Evolutionary conservation across 1,140 invertebrate species (phyloP), one percentile per base, ranked within the genome.

Genomic region (Zaprionus ghesquierei): DNA sequence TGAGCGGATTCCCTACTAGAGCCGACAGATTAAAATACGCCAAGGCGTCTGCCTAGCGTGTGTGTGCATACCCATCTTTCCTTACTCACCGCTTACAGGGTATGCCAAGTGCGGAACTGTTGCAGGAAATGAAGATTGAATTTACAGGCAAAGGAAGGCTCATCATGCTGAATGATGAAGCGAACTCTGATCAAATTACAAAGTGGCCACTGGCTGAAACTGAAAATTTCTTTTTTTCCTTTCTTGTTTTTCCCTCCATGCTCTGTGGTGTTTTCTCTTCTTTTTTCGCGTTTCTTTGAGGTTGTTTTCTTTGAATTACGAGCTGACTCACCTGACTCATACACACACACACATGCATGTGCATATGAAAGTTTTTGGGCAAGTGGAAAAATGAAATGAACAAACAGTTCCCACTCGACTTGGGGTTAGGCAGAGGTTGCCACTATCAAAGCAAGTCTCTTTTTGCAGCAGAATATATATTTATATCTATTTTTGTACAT

Each of bases 81-180:
- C 1, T 0, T 0, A 13, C 12, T 0, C 0, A 13, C 12, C 3
- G 5, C 3, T 2, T 31, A 41, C 25, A 23, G 6, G 55, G 63
- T 58, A 53, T 71, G 3, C 6, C 51, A 33, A 70, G 51, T 58
- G 27, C 62, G 69, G 54, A 71, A 65, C 44, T 72, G 49, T 58
- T 33, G 63, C 69, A 46, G 69, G 69, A 72, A 72, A 72, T 72
- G 69, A 60, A 72, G 63, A 68, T 72, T 72, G 55, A 72, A 72
- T 72, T 68, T 68, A 55, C 63, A 60, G 29, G 35, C 66, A 35
- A 20, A 72, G 69, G 69, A 72, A 68, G 38, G 49, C 69, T 60
- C 69, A 68, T 68, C 63, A 72, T 72, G 49, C 69, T 41, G 35
- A 65, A 33, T 66, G 46, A 66, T 66, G 62, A 66, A 59, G 69